Evolutionary conservation across 2,888 invertebrate species (phyloP), one percentile per base, ranked within the genome.

Genomic region (Syritta pipiens): DNA sequence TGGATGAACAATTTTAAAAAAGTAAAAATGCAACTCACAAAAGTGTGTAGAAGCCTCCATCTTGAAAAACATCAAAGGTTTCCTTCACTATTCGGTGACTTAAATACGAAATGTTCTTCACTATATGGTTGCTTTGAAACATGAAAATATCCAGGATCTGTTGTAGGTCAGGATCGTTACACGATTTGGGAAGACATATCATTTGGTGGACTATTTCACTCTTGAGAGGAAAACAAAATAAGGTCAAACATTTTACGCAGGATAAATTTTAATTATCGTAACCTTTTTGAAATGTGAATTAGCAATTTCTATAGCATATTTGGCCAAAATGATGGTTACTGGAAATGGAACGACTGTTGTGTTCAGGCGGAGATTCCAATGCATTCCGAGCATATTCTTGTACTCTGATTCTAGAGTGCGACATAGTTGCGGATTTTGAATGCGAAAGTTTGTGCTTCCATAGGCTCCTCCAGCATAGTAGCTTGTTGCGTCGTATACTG

Each of bases 381-480:
- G 82, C 49, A 81, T 81, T n/a, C 67, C 49, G 14, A 82, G 40
- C 63, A 65, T 26, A 59, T 83, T 77, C 2, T 82, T 74, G 44
- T 84, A 82, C 37, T 85, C 84, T 28, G 44, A 48, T 55, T 85
- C 82, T 30, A 86, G 57, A 9, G 68, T 51, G 3, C 84, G 84
- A 37, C 86, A 86, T 9, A 84, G 63, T 44, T 84, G 81, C 3
- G 85, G 84, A 81, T 84, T 85, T 14, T 93, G 93, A 3, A 92
- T 91, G 92, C 93, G 93, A 87, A 92, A 93, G 85, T 92, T 92
- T 87, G 93, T 93, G n/a, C 93, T 93, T 90, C 93, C 93, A 89
- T 93, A 93, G 90, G 93, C 93, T 86, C 93, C 93, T 0, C 93
- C 92, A 0, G 92, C 91, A 87, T 94, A 94, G 74, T 93, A 91